phyloP scores from a whole-genome alignment of 1,140 invertebrate genomes.

The Bactericera cockerelli region DNA sequence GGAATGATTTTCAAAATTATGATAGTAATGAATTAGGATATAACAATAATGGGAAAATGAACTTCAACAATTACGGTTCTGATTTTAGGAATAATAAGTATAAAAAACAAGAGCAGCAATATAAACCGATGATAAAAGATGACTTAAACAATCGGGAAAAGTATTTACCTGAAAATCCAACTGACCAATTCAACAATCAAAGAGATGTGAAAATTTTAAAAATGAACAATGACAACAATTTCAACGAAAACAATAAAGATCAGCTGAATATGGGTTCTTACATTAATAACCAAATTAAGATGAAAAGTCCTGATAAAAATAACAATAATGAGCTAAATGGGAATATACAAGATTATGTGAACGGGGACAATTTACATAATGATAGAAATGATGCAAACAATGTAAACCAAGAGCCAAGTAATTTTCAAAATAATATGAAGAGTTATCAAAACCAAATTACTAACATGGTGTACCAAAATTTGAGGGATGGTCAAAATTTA shows the following conservation, averaged over 20 bases:
- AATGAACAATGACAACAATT: no score
- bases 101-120: neutral
- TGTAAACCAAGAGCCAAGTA: neutral
- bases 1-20: slow-evolving; percentile 5
- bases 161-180: neutral
- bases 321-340: neutral
- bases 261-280: no score
- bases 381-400: neutral
- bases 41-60: neutral
- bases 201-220: no score
- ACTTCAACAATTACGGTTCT: neutral
- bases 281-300: no score
- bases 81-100: neutral
- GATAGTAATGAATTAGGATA: neutral
- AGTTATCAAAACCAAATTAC: neutral
- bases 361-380: neutral
- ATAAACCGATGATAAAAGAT: no score
- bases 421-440: neutral
- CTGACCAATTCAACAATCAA: no score
- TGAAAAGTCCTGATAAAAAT: no score
- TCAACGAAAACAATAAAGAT: no score
- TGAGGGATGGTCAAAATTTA: no score
- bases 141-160: neutral
- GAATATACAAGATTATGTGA: neutral
- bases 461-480: no score